Percentiles rank a stretch among this genome's conserved stretches.
Conservation (phyloP, 2,888 invertebrate genomes). For the Tetragnatha montana region DNA sequence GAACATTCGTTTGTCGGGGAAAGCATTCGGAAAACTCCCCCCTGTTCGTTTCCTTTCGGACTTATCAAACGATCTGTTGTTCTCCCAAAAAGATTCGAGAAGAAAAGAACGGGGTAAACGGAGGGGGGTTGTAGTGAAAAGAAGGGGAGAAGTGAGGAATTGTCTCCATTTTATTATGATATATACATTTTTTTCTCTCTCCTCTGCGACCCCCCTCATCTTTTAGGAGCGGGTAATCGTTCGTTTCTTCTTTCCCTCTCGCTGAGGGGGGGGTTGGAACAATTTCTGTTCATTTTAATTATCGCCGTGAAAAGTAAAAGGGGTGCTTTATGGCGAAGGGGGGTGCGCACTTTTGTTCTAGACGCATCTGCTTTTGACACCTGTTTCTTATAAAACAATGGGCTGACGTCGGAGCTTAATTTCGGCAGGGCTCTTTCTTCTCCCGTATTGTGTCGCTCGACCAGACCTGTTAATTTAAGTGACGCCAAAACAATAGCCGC, state of each 20-base stretch:
- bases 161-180: constrained; percentile 69
- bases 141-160: constrained; percentile 60
- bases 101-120: constrained; percentile 22
- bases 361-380: constrained; percentile 71
- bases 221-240: constrained; percentile 47
- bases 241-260: constrained; percentile 46
- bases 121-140: constrained; percentile 53
- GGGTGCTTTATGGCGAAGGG: constrained; percentile 58
- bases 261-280: constrained; percentile 23
- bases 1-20: constrained; percentile 41
- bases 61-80: constrained; percentile 67
- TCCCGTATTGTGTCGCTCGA: constrained; percentile 57
- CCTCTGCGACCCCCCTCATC: neutral
- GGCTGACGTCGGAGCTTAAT: constrained; percentile 70
- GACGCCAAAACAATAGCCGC: constrained; percentile 68
- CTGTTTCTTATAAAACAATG: constrained; percentile 71
- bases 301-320: constrained; percentile 67
- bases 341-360: constrained; percentile 68
- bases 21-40: constrained; percentile 17
- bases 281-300: constrained; percentile 72
- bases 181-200: constrained; percentile 55
- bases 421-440: constrained; percentile 61
- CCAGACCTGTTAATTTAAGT: constrained; percentile 72
- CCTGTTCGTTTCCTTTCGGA: constrained; percentile 16
- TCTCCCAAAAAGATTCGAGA: constrained; percentile 57